Evolutionary conservation across 1,140 invertebrate genomes (phyloP).

Genomic region (Zaprionus africanus): DNA sequence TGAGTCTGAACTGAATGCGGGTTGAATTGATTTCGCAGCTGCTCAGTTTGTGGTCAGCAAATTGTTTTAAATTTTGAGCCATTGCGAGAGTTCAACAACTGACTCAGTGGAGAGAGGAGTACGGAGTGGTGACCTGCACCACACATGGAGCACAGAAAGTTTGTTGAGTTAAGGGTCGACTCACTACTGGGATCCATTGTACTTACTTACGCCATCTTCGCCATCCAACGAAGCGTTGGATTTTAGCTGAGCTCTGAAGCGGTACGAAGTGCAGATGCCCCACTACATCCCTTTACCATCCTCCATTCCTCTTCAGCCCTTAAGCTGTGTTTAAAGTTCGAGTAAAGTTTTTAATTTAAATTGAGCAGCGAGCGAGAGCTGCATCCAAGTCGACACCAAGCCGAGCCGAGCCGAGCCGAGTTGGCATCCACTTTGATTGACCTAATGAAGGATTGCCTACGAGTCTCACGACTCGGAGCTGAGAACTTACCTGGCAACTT

Average conservation of each 20-base stretch:
- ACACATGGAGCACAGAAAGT: conserved; percentile 39
- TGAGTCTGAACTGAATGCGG: neutral
- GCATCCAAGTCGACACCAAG: conserved; percentile 51
- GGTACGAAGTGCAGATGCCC: conserved; percentile 37
- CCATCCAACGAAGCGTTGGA: conserved; percentile 60
- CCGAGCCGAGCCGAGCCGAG: conserved; percentile 25
- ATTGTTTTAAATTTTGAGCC: conserved; percentile 60
- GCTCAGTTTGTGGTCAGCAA: conserved; percentile 44
- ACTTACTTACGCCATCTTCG: conserved; percentile 65
- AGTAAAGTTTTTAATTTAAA: conserved; percentile 75
- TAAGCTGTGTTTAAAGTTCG: conserved; percentile 68
- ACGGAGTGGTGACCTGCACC: neutral
- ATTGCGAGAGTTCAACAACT: conserved; percentile 48
- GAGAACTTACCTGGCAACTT: conserved; percentile 14
- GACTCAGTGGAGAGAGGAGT: neutral
- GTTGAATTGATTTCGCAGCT: conserved; percentile 34
- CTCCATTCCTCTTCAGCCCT: neutral
- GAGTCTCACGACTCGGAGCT: conserved; percentile 12
- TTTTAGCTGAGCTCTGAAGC: conserved; percentile 51
- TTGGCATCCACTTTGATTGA: conserved; percentile 61
- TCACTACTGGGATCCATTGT: conserved; percentile 37
- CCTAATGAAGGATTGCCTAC: conserved; percentile 67
- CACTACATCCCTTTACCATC: neutral
- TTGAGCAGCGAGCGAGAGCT: conserved; percentile 52
- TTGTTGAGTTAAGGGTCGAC: conserved; percentile 45